Percentiles rank a stretch among this genome's conserved stretches.
These are phyloP conservation scores for Noctua janthe DNA, from an alignment of 2,888 invertebrate species.

Conservation along the genomic window DNA sequence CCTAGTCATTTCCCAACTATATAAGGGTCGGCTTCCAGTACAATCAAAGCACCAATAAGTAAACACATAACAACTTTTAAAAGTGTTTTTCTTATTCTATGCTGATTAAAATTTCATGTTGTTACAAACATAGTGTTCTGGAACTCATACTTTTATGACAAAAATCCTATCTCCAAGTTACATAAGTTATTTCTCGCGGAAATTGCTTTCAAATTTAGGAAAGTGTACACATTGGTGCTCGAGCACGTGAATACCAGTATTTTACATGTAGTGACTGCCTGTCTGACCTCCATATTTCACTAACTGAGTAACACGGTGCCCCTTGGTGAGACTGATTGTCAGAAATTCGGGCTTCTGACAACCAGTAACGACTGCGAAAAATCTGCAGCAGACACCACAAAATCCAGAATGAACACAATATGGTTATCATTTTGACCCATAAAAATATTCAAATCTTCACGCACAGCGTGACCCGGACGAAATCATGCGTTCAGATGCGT, in stretches of 20 bases:
- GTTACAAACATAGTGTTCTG: no score
- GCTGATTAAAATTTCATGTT: no score
- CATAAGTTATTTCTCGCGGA: no score
- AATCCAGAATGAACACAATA: not conserved
- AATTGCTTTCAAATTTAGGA: no score
- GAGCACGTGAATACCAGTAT: not conserved
- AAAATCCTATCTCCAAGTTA: no score
- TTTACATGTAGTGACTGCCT: not conserved
- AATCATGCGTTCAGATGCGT: constrained; percentile 57
- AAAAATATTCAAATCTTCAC: constrained; percentile 12
- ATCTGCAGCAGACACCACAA: not conserved
- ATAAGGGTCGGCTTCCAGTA: not conserved
- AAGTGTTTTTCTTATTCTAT: no score
- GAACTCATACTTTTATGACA: no score
- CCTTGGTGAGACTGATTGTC: not conserved
- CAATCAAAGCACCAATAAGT: no score
- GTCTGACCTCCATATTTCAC: not conserved
- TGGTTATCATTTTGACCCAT: not conserved
- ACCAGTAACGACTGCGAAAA: not conserved
- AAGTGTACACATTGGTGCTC: no score
- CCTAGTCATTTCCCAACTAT: not conserved
- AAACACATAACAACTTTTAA: no score
- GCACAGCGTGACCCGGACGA: constrained; percentile 37
- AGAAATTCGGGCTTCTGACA: not conserved
- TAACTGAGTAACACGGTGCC: no score